phyloP scores from a whole-genome alignment of 2,797 vertebrate species.

The Propithecus perrieri region DNA sequence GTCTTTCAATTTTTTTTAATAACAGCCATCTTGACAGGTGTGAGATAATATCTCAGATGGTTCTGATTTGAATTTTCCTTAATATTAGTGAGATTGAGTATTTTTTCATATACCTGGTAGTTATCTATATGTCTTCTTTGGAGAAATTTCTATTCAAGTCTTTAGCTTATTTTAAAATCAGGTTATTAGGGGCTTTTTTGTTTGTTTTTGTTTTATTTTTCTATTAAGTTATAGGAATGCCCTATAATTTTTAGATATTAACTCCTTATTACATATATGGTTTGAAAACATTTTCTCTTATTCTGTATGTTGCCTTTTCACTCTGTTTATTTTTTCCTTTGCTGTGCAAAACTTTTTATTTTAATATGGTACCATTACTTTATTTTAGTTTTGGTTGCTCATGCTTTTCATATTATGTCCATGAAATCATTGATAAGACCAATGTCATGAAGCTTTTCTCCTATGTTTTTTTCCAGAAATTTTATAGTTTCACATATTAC shows the following conservation, averaged over 20 bases:
- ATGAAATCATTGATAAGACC: not conserved
- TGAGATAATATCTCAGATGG: not conserved
- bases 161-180: not conserved
- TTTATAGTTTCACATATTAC: not conserved
- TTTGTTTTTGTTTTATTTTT: not conserved
- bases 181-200: no score
- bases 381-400: no score
- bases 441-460: not conserved
- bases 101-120: not conserved
- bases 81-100: not conserved
- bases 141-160: not conserved
- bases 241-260: not conserved
- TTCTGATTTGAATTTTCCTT: not conserved
- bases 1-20: not conserved
- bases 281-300: not conserved
- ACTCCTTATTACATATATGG: not conserved
- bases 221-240: not conserved
- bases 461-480: not conserved
- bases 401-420: not conserved
- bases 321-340: not conserved
- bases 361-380: not conserved
- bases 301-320: not conserved
- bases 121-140: not conserved
- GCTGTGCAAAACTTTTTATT: not conserved
- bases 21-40: not conserved